phyloP scores from a whole-genome alignment of 2,113 vertebrate genomes.

The Heliornis fulica region DNA sequence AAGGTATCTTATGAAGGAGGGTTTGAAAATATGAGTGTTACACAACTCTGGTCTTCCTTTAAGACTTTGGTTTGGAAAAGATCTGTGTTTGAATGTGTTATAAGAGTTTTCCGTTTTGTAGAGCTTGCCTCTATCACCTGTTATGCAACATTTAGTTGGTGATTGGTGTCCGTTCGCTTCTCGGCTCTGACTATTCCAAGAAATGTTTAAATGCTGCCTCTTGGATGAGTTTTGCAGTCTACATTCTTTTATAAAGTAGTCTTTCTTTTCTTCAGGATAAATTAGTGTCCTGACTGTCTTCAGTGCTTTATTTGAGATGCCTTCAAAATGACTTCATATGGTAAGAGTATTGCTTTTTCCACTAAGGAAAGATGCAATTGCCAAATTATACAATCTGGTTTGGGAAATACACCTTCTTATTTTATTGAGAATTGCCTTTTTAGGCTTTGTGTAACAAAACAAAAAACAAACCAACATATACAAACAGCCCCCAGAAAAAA shows the following conservation, averaged over 20 bases:
- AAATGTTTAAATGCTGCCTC: slow-evolving; percentile 9
- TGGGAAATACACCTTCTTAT: slow-evolving; percentile 28
- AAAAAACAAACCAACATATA: background rate
- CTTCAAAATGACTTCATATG: slow-evolving; percentile 61
- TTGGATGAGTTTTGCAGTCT: slow-evolving; percentile 46
- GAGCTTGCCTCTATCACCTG: background rate
- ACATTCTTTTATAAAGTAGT: slow-evolving; percentile 41
- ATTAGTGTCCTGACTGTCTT: slow-evolving; percentile 33
- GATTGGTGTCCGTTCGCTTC: background rate
- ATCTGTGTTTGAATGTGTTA: background rate
- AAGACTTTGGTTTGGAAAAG: slow-evolving; percentile 1
- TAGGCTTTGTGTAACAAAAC: background rate
- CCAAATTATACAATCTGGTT: slow-evolving; percentile 44
- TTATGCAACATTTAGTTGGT: background rate
- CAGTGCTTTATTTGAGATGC: slow-evolving; percentile 41
- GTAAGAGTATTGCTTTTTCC: slow-evolving; percentile 46
- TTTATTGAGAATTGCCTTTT: slow-evolving; percentile 8
- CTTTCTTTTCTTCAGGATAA: slow-evolving; percentile 58
- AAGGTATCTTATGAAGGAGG: background rate
- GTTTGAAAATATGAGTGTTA: background rate
- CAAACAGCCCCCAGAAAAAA: background rate
- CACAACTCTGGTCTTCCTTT: background rate
- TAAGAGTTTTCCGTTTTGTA: background rate
- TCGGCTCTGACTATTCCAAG: background rate
- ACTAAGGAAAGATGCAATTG: slow-evolving; percentile 35